These are phyloP conservation scores for Tapera naevia DNA, from an alignment of 2,797 vertebrate species.

Conservation along the genomic window DNA sequence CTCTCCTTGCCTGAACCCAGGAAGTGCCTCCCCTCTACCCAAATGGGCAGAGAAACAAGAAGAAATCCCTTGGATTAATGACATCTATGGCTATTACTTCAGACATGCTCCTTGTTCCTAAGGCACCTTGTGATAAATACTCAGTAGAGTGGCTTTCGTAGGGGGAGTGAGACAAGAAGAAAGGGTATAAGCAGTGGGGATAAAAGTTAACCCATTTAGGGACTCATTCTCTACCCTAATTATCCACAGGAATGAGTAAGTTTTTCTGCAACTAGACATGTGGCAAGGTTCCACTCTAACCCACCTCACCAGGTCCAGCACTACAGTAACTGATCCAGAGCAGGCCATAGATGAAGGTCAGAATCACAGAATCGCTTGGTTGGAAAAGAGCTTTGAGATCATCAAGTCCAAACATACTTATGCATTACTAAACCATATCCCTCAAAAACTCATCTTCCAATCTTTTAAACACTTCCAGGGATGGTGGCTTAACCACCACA, in stretches of 20 bases:
- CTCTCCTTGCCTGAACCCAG: background rate
- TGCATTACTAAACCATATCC: no score
- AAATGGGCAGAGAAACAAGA: background rate
- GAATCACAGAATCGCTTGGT: no score
- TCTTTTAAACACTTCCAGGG: no score
- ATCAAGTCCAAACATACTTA: no score
- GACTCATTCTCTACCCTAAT: background rate
- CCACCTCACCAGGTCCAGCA: background rate
- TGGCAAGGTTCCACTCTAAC: background rate
- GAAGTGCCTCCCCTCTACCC: background rate
- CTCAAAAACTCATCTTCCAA: no score
- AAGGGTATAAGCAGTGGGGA: background rate
- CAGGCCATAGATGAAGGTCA: background rate
- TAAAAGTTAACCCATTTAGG: background rate
- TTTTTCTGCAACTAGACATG: background rate
- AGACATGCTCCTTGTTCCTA: slow-evolving; percentile 7
- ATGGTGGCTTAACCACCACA: no score
- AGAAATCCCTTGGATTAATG: background rate
- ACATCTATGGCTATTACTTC: slow-evolving; percentile 20
- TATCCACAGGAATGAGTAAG: background rate
- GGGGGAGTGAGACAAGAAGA: background rate
- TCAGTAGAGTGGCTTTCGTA: background rate
- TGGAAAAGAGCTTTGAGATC: no score
- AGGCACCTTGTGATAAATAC: slow-evolving; percentile 55
- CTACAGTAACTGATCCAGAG: background rate